Evolutionary conservation across 2,113 vertebrate genomes (phyloP).

Genomic region (Tretioscincus oriximinensis): DNA sequence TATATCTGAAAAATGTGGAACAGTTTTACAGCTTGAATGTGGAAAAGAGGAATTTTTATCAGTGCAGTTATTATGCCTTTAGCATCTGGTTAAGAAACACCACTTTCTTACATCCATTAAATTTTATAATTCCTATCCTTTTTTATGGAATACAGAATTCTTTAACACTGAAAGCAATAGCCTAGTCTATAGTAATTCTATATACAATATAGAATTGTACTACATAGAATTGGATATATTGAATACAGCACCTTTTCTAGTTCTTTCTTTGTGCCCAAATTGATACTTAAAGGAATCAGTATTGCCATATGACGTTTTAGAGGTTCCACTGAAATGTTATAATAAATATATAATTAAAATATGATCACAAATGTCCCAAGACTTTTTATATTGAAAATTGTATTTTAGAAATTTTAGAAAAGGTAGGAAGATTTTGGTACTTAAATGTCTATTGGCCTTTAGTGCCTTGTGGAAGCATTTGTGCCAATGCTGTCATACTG

Average conservation of each 20-base stretch:
- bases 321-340: neutral
- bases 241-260: neutral
- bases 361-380: neutral
- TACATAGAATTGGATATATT: neutral
- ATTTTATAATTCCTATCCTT: neutral
- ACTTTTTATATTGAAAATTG: neutral
- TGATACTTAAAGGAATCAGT: neutral
- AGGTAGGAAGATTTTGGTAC: neutral
- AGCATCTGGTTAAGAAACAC: no score
- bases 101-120: no score
- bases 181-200: neutral
- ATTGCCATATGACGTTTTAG: neutral
- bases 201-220: neutral
- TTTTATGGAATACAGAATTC: neutral
- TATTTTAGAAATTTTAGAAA: neutral
- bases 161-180: no score
- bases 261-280: neutral
- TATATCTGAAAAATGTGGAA: neutral
- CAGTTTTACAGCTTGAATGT: no score
- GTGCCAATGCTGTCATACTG: neutral
- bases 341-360: conserved; percentile 4
- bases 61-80: no score
- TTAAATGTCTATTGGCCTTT: neutral
- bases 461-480: neutral
- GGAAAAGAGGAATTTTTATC: no score